Evolutionary conservation across 2,888 invertebrate species (phyloP).

Genomic region (Chymomyza caudatula): DNA sequence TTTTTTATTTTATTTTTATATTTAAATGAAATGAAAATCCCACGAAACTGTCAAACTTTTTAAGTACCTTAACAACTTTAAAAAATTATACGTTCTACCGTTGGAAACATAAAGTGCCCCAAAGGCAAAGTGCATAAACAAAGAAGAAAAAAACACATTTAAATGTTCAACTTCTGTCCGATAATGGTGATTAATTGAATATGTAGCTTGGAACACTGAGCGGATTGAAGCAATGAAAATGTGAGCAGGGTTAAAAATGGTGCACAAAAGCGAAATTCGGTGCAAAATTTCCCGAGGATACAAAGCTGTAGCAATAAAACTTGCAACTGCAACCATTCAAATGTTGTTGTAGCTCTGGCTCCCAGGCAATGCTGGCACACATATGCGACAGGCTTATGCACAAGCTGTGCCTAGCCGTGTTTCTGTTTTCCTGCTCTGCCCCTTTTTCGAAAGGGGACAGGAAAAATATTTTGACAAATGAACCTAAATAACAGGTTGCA

Average conservation of each 20-base stretch:
- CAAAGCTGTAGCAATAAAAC: slow-evolving; percentile 19
- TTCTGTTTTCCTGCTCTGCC: slow-evolving; percentile 24
- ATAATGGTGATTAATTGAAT: slow-evolving; percentile 65
- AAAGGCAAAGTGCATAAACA: slow-evolving; percentile 7
- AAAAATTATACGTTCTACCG: background rate
- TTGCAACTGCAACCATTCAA: slow-evolving; percentile 28
- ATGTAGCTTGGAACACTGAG: slow-evolving; percentile 45
- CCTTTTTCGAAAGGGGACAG: slow-evolving; percentile 40
- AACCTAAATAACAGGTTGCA: slow-evolving; percentile 79
- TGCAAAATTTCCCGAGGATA: slow-evolving; percentile 57
- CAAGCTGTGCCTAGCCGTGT: background rate
- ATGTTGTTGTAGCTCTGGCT: slow-evolving; percentile 27
- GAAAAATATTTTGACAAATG: slow-evolving; percentile 79
- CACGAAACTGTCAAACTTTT: background rate
- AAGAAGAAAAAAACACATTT: slow-evolving; percentile 9
- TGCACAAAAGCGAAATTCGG: slow-evolving; percentile 33
- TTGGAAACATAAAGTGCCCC: background rate
- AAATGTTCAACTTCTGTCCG: slow-evolving; percentile 53
- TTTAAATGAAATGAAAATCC: background rate
- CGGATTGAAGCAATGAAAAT: slow-evolving; percentile 44
- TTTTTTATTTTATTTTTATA: too few species aligned
- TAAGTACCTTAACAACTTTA: background rate
- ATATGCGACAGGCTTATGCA: background rate
- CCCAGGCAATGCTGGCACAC: slow-evolving; percentile 36
- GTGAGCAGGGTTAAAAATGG: slow-evolving; percentile 42